Evolutionary conservation across 2,797 vertebrate genomes (phyloP), one percentile per base, ranked within the genome.

Genomic region (Gallinago solitaria): DNA sequence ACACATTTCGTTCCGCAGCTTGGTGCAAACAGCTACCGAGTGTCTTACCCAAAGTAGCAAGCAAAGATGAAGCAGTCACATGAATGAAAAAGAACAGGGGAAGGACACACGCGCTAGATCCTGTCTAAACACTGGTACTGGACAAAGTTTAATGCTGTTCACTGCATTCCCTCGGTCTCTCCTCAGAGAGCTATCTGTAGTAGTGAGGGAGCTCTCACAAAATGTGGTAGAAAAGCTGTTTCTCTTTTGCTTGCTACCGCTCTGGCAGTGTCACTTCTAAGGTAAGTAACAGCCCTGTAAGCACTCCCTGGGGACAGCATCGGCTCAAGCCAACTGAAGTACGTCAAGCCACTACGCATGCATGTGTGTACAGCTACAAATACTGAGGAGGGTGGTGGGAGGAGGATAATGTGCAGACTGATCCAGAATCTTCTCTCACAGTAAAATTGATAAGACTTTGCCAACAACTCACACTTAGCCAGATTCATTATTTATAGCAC

Each of bases 401-500:
- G 64, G 11, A 87, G 39, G 14, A 15, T 45, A 82, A 83, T 10
- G 14, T 81, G 43, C 23, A 65, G 10, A 45, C 16, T 45, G 24
- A 64, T 24, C 25, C 14, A 37, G 25, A 79, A 64, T 25, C 33
- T 41, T 83, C 54, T 65, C 33, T 83, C 53, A 45, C 30, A 59
- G 54, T 45, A 71, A 83, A 88, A 68, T 30, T 25, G 45, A 41
- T 48, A 79, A 75, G 12, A 16, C 33, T 93, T 67, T 82, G 30
- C 37, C 81, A 89, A 51, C 20, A 74, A 45, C 51, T 73, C 81
- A 70, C 57, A 59, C 84, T 50, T 69, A 71, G 27, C 16, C 28
- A 83, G 16, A 64, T 32, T 92, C 18, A 53, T 88, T 92, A 95
- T 81, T 96, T 95, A 47, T 79, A 91, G 83, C 18, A 64, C 50